Conservation (phyloP, 2,888 invertebrate genomes). For the Globia sparganii region DNA sequence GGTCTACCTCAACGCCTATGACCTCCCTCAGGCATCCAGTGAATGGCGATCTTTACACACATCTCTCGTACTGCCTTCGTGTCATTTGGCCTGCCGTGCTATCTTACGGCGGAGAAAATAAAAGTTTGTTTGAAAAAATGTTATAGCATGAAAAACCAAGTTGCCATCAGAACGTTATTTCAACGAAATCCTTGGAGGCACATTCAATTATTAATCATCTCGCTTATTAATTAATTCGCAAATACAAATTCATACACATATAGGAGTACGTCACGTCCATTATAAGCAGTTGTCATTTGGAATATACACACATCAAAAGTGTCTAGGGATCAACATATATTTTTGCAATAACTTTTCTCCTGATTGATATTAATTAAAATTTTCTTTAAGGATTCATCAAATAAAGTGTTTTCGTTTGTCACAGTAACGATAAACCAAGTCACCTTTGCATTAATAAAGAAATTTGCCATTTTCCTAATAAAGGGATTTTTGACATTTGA, state of each 20-base stretch:
- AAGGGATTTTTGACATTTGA: no score
- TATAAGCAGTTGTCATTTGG: conserved; percentile 22
- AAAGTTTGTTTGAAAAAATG: no score
- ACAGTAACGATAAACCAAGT: no score
- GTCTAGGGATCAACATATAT: no score
- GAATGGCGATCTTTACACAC: neutral
- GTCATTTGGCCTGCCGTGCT: neutral
- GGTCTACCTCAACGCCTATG: neutral
- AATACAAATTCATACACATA: neutral
- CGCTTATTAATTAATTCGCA: conserved; percentile 25
- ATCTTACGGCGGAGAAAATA: no score
- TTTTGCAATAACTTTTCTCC: no score
- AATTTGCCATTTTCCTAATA: no score
- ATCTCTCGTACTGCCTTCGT: neutral
- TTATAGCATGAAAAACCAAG: neutral
- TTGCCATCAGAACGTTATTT: neutral
- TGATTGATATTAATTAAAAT: no score
- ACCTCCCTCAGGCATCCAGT: neutral
- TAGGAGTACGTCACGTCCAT: conserved; percentile 3
- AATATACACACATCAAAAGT: no score
- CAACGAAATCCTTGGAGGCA: neutral
- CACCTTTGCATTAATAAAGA: no score
- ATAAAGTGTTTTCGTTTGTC: no score
- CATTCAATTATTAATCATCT: conserved; percentile 12
- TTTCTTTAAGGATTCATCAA: no score